Evolutionary conservation across 2,797 vertebrate genomes (phyloP).

Genomic region (Lithobates pipiens): DNA sequence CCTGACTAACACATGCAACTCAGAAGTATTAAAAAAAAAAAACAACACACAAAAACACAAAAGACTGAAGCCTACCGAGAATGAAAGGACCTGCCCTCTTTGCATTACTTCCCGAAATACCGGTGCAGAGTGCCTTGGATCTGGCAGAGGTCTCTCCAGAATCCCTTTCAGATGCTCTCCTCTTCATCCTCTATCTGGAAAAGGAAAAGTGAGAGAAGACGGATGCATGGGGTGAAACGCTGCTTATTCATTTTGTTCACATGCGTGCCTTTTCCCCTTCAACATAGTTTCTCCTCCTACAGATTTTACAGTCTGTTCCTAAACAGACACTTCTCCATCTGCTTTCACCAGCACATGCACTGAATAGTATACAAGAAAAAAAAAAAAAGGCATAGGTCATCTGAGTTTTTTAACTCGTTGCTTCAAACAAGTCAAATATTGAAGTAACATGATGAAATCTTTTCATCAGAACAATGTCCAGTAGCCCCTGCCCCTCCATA

Average conservation of each 20-base stretch:
- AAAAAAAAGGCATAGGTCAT: background rate
- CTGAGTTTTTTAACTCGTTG: background rate
- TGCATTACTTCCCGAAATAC: slow-evolving; percentile 92
- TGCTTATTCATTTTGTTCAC: slow-evolving; percentile 21
- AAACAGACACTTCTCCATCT: slow-evolving; percentile 51
- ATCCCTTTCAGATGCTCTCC: slow-evolving; percentile 93
- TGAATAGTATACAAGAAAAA: background rate
- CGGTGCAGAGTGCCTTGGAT: slow-evolving; percentile 90
- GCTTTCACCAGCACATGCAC: background rate
- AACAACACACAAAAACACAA: background rate
- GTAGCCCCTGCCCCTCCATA: too few species aligned
- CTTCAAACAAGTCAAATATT: too few species aligned
- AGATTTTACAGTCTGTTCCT: slow-evolving; percentile 52
- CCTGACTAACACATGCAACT: background rate
- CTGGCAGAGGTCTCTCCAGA: slow-evolving; percentile 92
- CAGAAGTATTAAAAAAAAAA: too few species aligned
- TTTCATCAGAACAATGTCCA: too few species aligned
- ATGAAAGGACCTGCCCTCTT: slow-evolving; percentile 98
- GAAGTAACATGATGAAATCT: too few species aligned
- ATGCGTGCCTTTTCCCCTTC: slow-evolving; percentile 56
- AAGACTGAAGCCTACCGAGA: slow-evolving; percentile 81
- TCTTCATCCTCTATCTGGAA: slow-evolving; percentile 91
- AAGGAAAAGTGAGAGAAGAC: slow-evolving; percentile 63
- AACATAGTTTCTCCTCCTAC: slow-evolving; percentile 59
- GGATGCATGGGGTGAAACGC: slow-evolving; percentile 53